Conservation (phyloP, 2,888 invertebrate genomes). For the Monochamus alternatus region DNA sequence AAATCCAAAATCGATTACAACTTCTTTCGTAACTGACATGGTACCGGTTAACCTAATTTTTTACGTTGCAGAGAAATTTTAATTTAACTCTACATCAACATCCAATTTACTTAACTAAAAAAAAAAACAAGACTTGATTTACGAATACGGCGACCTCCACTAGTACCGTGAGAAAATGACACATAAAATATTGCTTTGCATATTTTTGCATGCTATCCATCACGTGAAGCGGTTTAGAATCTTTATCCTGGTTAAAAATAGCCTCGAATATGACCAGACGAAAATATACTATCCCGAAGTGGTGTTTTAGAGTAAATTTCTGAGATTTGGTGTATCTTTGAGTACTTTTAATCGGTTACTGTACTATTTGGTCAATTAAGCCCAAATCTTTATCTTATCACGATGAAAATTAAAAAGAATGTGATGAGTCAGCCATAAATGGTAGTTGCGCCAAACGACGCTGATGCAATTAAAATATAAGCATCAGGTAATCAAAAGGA, state of each 20-base stretch:
- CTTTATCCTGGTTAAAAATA: background rate
- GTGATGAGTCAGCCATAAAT: too few species aligned
- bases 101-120: slow-evolving; percentile 6
- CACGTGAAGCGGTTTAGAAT: background rate
- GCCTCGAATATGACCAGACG: too few species aligned
- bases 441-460: slow-evolving; percentile 4
- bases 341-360: too few species aligned
- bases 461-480: slow-evolving; percentile 18
- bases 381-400: too few species aligned
- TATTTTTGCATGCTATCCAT: slow-evolving; percentile 17
- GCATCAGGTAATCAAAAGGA: slow-evolving; percentile 13
- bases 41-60: background rate
- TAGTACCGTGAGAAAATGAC: slow-evolving; percentile 24
- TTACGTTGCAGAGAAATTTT: background rate
- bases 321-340: too few species aligned
- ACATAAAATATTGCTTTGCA: slow-evolving; percentile 19
- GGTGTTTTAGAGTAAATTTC: too few species aligned
- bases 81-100: slow-evolving; percentile 4
- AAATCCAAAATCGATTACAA: too few species aligned
- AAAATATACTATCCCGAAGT: too few species aligned
- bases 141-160: slow-evolving; percentile 18
- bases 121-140: background rate
- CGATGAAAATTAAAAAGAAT: background rate
- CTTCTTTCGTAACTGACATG: background rate
- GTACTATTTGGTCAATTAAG: too few species aligned